Base-by-base conservation (phyloP, 2,888 invertebrate species). In the Cheilosia vernalis region DNA sequence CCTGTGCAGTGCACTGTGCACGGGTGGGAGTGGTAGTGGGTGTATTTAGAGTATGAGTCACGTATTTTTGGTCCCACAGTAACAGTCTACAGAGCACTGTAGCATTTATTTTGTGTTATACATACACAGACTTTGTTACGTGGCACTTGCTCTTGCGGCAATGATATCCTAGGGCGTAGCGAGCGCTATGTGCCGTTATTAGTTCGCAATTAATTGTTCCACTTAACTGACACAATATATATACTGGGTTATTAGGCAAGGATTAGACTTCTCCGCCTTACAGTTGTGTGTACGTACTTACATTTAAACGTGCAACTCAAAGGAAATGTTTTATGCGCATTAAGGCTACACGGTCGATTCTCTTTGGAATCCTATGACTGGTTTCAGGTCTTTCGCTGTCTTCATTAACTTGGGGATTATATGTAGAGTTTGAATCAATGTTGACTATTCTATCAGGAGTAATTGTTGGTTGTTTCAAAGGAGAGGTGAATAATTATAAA, bases 191-290 rank as follows among this genome's bases (percentile, higher is more conserved):
- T 49, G 9, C 51, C 44, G 55, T 56, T 67, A 72, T 77, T 77
- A 72, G 66, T 61, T 77, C 21, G 44, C 61, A 61, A 61, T 77
- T 77, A 77, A 67, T 58, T 74, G 58, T 66, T 24, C 55, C 56
- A 56, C n/a, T 47, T 56, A 64, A 15, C 37, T 63, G 37, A 1
- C 40, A 55, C 5, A 21, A 21, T 21, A 44, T 55, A 33, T 37
- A 44, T 17, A 55, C 21, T 15, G 53, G 21, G 30, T 53, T 73
- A 73, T 55, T 73, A 53, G 61, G 33, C 19, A 61, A n/a, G 42
- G 53, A 53, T 61, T 61, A 53, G 30, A 51, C 42, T 30, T 19
- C 17, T 15, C 21, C 21, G 19, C 21, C 27, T 5, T 24, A 15
- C 51, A 15, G 19, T 6, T 49, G n/a, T 17, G 9, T 17, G 15